Evolutionary conservation across 2,113 vertebrate genomes (phyloP).

Genomic region (Coregonus clupeaformis): DNA sequence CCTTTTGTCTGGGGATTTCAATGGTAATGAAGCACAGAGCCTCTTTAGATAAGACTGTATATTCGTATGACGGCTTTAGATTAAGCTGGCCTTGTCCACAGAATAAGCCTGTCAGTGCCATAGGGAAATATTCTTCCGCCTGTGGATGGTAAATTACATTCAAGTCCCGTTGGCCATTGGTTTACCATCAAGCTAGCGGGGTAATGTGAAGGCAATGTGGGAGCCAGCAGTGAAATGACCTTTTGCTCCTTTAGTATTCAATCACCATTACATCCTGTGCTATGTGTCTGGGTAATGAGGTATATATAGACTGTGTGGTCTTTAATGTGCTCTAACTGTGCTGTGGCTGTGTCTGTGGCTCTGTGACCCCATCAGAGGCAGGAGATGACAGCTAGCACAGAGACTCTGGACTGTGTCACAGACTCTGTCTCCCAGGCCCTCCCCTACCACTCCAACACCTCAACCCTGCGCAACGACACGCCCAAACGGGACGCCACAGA

Average conservation of each 20-base stretch:
- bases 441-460: slow-evolving; percentile 85
- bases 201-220: not conserved
- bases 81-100: slow-evolving; percentile 57
- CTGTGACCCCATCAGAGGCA: slow-evolving; percentile 74
- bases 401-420: slow-evolving; percentile 80
- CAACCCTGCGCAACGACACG: slow-evolving; percentile 79
- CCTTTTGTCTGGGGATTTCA: slow-evolving; percentile 64
- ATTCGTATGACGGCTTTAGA: slow-evolving; percentile 61
- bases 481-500: slow-evolving; percentile 90
- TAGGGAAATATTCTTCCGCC: slow-evolving; percentile 35
- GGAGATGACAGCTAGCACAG: slow-evolving; percentile 84
- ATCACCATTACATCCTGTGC: slow-evolving; percentile 37
- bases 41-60: slow-evolving; percentile 54
- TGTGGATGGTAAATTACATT: slow-evolving; percentile 25
- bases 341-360: slow-evolving; percentile 29
- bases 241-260: slow-evolving; percentile 37
- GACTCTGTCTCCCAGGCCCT: slow-evolving; percentile 84
- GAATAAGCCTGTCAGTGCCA: slow-evolving; percentile 42
- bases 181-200: slow-evolving; percentile 30
- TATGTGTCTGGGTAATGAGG: slow-evolving; percentile 41
- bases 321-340: not conserved
- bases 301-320: not conserved
- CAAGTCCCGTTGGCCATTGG: slow-evolving; percentile 16
- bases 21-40: slow-evolving; percentile 58
- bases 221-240: slow-evolving; percentile 13